Conservation (phyloP, 2,888 invertebrate genomes). For the Sarcophaga carnaria region DNA sequence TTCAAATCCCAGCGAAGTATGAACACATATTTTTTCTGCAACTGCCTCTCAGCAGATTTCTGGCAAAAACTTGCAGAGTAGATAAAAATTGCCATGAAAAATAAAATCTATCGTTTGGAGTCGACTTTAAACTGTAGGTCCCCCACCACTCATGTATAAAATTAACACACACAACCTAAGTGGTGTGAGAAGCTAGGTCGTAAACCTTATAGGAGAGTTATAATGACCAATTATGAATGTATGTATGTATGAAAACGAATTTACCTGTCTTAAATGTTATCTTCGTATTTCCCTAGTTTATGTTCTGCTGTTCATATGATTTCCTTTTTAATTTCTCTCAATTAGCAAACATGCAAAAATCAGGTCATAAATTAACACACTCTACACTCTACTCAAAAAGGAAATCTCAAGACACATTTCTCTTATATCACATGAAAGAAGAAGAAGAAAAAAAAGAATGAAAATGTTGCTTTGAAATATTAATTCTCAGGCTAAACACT, state of each 20-base stretch:
- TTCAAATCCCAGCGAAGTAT: not conserved
- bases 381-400: not conserved
- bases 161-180: not conserved
- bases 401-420: slow-evolving; percentile 24
- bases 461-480: slow-evolving; percentile 20
- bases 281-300: no score
- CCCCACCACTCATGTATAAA: not conserved
- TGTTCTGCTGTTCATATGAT: no score
- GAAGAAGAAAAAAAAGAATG: no score
- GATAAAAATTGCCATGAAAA: not conserved
- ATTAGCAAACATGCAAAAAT: slow-evolving; percentile 11
- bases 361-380: slow-evolving; percentile 44
- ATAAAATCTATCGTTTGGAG: no score
- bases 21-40: not conserved
- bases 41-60: not conserved
- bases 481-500: slow-evolving; percentile 46
- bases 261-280: no score
- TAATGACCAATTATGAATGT: not conserved
- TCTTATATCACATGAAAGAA: no score
- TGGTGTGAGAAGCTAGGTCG: not conserved
- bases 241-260: no score
- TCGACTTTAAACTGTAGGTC: not conserved
- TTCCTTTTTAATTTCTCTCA: not conserved
- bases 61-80: not conserved
- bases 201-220: not conserved